Conservation (phyloP, 2,888 invertebrate genomes). For the Folsomia manolachei region DNA sequence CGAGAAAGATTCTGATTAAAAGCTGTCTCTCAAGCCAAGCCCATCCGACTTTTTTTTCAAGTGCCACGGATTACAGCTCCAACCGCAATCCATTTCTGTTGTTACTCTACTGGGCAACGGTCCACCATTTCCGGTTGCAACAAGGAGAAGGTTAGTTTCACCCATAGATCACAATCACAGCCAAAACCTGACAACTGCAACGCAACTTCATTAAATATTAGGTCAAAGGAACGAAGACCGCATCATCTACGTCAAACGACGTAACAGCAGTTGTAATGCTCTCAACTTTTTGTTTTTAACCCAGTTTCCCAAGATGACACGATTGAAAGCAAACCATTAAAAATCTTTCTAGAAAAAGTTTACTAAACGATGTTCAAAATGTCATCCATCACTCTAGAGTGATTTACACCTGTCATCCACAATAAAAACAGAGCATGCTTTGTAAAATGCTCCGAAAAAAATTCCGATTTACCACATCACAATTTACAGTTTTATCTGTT, state of each 20-base stretch:
- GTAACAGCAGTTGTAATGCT: neutral
- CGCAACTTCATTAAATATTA: neutral
- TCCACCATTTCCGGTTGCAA: constrained; percentile 26
- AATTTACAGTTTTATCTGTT: neutral
- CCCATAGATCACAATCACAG: neutral
- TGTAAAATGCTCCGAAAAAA: neutral
- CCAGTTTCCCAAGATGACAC: neutral
- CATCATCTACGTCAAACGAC: neutral
- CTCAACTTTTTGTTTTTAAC: neutral
- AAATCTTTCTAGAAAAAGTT: neutral
- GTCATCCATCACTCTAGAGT: neutral
- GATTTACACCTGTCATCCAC: neutral
- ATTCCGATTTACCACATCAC: neutral
- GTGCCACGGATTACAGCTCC: neutral
- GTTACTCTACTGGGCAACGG: constrained; percentile 21
- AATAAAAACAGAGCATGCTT: neutral
- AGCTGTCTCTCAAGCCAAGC: neutral
- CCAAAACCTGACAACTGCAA: neutral
- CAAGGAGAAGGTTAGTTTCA: neutral
- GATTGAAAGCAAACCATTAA: neutral
- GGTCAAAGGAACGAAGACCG: neutral
- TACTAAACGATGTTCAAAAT: neutral
- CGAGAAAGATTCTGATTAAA: neutral
- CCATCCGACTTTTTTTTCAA: neutral
- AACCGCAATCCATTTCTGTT: neutral